phyloP scores from a whole-genome alignment of 2,888 invertebrate genomes.

The Osedax frankpressi region DNA sequence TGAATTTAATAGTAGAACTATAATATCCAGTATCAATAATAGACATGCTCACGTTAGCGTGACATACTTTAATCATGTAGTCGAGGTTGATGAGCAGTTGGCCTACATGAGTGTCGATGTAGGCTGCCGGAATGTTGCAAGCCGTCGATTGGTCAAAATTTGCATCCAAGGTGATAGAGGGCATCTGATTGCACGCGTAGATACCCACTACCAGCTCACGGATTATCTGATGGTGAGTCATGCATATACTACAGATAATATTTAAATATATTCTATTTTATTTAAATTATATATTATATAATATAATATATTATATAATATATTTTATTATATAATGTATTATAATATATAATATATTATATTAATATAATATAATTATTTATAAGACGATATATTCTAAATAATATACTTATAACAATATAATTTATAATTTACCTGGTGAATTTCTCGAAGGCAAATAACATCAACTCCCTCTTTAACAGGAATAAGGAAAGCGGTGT shows the following conservation, averaged over 20 bases:
- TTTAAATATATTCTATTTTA: too few species aligned
- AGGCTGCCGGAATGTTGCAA: conserved; percentile 43
- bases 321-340: too few species aligned
- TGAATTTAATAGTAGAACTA: too few species aligned
- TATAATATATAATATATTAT: neutral
- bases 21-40: too few species aligned
- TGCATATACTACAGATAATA: too few species aligned
- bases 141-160: conserved; percentile 44
- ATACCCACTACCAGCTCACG: conserved; percentile 43
- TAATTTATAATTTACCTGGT: too few species aligned
- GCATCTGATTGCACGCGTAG: conserved; percentile 44
- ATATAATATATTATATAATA: too few species aligned
- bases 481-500: conserved; percentile 33
- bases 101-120: conserved; percentile 41
- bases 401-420: too few species aligned
- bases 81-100: conserved; percentile 44
- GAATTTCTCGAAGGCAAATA: conserved; percentile 41
- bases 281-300: too few species aligned
- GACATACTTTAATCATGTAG: conserved; percentile 41
- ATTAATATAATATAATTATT: too few species aligned
- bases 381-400: too few species aligned
- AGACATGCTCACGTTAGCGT: too few species aligned
- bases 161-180: conserved; percentile 39
- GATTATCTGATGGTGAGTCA: conserved; percentile 34
- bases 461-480: conserved; percentile 30